Evolutionary conservation across 2,113 vertebrate species (phyloP), one percentile per base, ranked within the genome.

Genomic region (Anarhynchus alexandrinus): DNA sequence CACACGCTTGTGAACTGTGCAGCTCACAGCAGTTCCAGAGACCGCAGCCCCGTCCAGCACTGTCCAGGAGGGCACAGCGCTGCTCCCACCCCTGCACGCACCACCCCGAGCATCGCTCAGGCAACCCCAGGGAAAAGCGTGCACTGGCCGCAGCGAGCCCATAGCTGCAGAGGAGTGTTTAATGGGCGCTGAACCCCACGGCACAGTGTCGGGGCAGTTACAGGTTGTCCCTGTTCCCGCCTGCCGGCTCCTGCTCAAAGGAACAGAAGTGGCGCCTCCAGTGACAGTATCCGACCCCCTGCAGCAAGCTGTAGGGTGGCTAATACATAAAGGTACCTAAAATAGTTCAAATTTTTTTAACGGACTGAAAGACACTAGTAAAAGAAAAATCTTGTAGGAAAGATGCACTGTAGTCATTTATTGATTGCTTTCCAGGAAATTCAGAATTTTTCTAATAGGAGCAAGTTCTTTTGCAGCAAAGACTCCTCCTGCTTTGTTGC

Each of bases 361-460:
- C 95, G 93, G 86, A 97, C 82, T 86, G 79, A 95, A 97, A 97
- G 94, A 97, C 93, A 95, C 86, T 86, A 93, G 79, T 81, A 83
- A 95, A 94, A 86, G 85, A 90, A 84, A 87, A 84, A 93, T 82
- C 78, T 86, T 93, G 61, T 91, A 94, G 82, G 93, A 96, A 91
- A 96, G 88, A 87, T 96, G 96, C 95, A 95, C 96, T 96, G 96
- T 93, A 93, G 93, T 92, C 7, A 96, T 98, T 98, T 97, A 97
- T 98, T 97, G 94, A 98, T 97, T 87, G 92, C 85, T 97, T 96
- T 95, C 82, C 89, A 93, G 80, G 92, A 92, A 95, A 90, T 84
- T 94, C 93, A 96, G 82, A 87, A 91, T 94, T 76, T 92, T 82
- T 95, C 92, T 71, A 78, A 43, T 72, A 84, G 89, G 94, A 96